Percentiles rank a stretch among this genome's conserved stretches.
These are phyloP conservation scores for Halocaridina rubra DNA, from an alignment of 2,888 invertebrate genomes.

Conservation along the genomic window DNA sequence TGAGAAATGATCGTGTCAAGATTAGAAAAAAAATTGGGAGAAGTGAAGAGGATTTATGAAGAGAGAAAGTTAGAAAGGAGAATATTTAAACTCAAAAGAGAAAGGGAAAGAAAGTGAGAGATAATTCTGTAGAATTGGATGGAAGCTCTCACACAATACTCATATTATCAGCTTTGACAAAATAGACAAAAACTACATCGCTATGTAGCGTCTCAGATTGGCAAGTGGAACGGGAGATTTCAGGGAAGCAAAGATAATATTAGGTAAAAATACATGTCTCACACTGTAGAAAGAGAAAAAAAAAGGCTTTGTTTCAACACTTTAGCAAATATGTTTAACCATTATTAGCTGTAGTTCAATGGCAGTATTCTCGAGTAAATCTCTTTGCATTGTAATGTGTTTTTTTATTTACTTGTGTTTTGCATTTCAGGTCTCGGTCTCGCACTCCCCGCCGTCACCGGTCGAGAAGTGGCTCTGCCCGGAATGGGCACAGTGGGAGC, in stretches of 20 bases:
- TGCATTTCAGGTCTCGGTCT: conserved; percentile 43
- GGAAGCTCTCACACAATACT: no score
- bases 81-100: no score
- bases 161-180: background rate
- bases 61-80: no score
- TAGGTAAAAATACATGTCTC: background rate
- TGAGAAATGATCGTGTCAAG: background rate
- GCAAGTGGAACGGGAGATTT: background rate
- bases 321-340: no score
- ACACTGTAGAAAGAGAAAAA: background rate
- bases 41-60: background rate
- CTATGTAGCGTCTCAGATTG: background rate
- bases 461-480: conserved; percentile 42
- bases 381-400: no score
- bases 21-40: background rate
- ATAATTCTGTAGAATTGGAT: no score
- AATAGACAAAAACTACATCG: background rate
- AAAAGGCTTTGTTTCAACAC: no score
- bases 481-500: conserved; percentile 43
- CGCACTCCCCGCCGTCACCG: conserved; percentile 49
- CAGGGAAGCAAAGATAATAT: background rate
- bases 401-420: background rate
- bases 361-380: no score
- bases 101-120: no score
- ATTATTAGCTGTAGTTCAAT: no score